Evolutionary conservation across 1,140 invertebrate genomes (phyloP), one percentile per base, ranked within the genome.

Genomic region (Notospermus geniculatus): DNA sequence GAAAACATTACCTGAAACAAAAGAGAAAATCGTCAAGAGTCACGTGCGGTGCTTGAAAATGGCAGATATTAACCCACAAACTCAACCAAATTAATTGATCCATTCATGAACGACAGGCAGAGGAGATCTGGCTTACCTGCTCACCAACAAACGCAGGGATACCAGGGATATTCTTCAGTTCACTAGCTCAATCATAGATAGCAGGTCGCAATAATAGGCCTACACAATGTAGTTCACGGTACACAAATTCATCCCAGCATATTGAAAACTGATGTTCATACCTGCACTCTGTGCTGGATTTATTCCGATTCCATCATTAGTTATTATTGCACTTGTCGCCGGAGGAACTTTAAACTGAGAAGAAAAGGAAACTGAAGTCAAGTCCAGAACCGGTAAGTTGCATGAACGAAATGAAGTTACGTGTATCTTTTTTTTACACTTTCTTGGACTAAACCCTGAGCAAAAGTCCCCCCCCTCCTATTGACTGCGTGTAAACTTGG

Each of bases 211-310:
- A 64, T 27, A 11, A n/a, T 7, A 0, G 2, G 53, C 17, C 23
- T 13, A 27, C 7, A 30, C 23, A 27, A 56, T 30, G 54, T 22
- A 15, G 29, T 17, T 2, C 23, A 5, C 5, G 1, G 2, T 32
- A 46, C 2, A 9, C 15, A 22, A 1, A 23, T 59, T 61, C n/a
- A n/a, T n/a, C n/a, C n/a, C n/a, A n/a, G n/a, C n/a, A n/a, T n/a
- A n/a, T n/a, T n/a, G n/a, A n/a, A n/a, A n/a, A n/a, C n/a, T n/a
- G n/a, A n/a, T n/a, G n/a, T n/a, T n/a, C 69, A 70, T 82, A 92
- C 92, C 95, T 67, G 97, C 97, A 53, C 91, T 97, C 84, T 99
- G 96, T 78, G 97, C 92, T n/a, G 97, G 97, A 84, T 98, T 99
- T 58, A 99, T 98, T 55, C 97, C 97, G 72, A 99, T 93, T 55